These are phyloP conservation scores for Orthosia incerta DNA, from an alignment of 2,888 invertebrate species.

Conservation along the genomic window DNA sequence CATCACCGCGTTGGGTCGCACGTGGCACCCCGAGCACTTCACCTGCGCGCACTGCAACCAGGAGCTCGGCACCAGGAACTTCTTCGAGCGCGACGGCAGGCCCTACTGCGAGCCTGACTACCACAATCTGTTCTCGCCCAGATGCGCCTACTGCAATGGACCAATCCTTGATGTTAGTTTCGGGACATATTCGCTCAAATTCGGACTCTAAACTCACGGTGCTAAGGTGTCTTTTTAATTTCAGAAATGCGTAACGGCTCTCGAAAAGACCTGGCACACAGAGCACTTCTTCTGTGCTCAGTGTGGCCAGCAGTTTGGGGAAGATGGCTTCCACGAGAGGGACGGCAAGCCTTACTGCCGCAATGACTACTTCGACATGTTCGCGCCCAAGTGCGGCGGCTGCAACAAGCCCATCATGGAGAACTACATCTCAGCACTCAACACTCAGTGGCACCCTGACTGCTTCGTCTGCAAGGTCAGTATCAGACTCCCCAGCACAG, in stretches of 20 bases:
- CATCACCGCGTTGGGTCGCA: constrained; percentile 98
- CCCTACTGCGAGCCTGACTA: constrained; percentile 99
- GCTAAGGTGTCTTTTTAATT: constrained; percentile 76
- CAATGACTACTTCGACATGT: constrained; percentile 99
- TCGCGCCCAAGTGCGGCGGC: constrained; percentile 99
- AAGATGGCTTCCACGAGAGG: constrained; percentile 99
- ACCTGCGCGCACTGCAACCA: constrained; percentile 99
- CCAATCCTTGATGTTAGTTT: constrained; percentile 98
- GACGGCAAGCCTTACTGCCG: constrained; percentile 99
- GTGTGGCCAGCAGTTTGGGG: constrained; percentile 99
- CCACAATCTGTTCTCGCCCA: constrained; percentile 99
- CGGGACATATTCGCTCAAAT: constrained; percentile 5
- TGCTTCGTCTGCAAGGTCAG: constrained; percentile 99
- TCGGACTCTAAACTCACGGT: constrained; percentile 35
- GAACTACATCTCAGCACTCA: constrained; percentile 99
- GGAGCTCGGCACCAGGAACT: constrained; percentile 99
- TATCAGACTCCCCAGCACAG: constrained; percentile 67
- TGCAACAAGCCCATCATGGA: constrained; percentile 99
- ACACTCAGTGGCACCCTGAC: constrained; percentile 99
- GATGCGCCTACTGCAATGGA: constrained; percentile 99
- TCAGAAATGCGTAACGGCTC: constrained; percentile 99
- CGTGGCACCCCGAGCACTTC: constrained; percentile 99
- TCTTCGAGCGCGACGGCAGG: constrained; percentile 99
- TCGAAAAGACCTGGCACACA: constrained; percentile 99
- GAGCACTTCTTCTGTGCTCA: constrained; percentile 99